These are phyloP conservation scores for Pogoniulus pusillus DNA, from an alignment of 2,797 vertebrate genomes.

Conservation along the genomic window DNA sequence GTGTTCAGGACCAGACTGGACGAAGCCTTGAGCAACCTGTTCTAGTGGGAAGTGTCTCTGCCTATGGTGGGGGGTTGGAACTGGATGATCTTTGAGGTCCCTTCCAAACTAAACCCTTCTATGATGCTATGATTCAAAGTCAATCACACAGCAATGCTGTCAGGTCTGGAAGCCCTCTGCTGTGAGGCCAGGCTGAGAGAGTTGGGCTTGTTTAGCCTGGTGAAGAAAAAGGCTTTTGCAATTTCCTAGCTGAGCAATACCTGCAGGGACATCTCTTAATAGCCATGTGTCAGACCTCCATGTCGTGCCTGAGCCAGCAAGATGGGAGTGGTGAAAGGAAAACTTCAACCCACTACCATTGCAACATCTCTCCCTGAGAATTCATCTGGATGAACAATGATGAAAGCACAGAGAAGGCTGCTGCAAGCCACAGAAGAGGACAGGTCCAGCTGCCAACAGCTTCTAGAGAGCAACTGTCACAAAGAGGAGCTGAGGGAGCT, in stretches of 20 bases:
- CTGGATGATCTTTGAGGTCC: too few relatives aligned
- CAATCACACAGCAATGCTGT: neutral
- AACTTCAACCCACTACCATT: neutral
- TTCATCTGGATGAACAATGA: neutral
- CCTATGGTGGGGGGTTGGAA: too few relatives aligned
- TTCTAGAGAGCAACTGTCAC: neutral
- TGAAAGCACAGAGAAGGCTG: neutral
- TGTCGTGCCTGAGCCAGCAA: neutral
- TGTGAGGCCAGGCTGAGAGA: too few relatives aligned
- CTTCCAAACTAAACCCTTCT: too few relatives aligned
- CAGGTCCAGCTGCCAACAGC: neutral
- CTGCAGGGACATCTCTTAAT: neutral
- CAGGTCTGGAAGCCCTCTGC: too few relatives aligned
- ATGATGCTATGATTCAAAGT: neutral
- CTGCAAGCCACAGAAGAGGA: neutral
- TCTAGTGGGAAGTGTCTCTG: too few relatives aligned
- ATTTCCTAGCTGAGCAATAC: conserved; percentile 20
- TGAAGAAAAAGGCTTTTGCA: conserved; percentile 15
- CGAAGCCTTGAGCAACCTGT: too few relatives aligned
- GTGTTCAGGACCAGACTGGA: too few relatives aligned
- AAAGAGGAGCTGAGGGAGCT: too few relatives aligned
- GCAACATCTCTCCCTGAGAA: neutral
- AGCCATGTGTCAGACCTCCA: neutral
- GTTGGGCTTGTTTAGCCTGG: too few relatives aligned
- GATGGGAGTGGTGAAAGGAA: neutral